A percentile compares a stretch with the other conserved stretches of the same genome.
Evolutionary conservation across 2,113 vertebrate genomes (phyloP).

Genomic region (Orthochromis indermauri): DNA sequence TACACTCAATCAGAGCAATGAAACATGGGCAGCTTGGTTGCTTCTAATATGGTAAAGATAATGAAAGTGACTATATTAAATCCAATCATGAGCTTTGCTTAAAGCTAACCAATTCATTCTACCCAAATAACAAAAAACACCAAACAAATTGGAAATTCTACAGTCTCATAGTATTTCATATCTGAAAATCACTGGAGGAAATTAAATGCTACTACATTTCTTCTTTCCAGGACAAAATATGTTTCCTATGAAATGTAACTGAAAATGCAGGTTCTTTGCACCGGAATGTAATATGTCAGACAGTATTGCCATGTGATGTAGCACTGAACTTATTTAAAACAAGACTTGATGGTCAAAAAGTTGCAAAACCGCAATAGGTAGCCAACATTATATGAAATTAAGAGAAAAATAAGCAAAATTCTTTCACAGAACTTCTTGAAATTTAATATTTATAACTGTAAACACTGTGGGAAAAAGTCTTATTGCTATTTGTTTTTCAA

Average conservation of each 20-base stretch:
- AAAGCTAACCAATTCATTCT: neutral
- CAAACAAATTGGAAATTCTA: neutral
- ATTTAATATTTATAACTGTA: neutral
- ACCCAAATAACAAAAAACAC: neutral
- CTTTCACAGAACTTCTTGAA: neutral
- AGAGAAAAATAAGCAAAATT: neutral
- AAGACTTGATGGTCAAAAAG: neutral
- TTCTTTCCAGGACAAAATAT: neutral
- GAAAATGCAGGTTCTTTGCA: neutral
- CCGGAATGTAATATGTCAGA: neutral
- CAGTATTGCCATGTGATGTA: neutral
- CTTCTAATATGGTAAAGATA: neutral
- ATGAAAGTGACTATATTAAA: neutral
- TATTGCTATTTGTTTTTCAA: neutral
- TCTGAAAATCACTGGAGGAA: neutral
- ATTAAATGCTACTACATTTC: neutral
- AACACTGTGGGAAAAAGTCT: neutral
- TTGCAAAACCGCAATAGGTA: neutral
- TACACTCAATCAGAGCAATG: neutral
- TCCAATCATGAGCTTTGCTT: neutral
- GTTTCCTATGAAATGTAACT: neutral
- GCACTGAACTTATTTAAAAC: neutral
- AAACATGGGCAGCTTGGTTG: neutral
- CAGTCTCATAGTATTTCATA: neutral
- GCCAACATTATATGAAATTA: neutral